phyloP scores from a whole-genome alignment of 2,113 vertebrate genomes.

The Orcinus orca region DNA sequence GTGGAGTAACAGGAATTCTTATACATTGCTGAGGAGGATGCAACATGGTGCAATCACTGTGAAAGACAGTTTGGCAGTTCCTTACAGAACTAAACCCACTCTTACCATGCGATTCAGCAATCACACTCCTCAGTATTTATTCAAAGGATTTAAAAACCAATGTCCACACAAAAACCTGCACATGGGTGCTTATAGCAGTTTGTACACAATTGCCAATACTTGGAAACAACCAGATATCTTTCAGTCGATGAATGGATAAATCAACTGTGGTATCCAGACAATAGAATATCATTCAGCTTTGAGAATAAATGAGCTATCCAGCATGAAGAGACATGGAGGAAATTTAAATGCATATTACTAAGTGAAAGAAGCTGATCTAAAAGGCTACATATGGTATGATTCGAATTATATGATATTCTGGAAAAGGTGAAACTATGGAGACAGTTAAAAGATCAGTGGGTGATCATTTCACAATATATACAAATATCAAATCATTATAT shows the following conservation, averaged over 20 bases:
- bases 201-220: background rate
- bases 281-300: background rate
- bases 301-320: background rate
- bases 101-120: background rate
- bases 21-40: background rate
- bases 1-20: background rate
- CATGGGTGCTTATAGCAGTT: background rate
- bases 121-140: background rate
- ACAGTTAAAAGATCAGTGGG: background rate
- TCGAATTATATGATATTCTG: background rate
- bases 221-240: background rate
- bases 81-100: background rate
- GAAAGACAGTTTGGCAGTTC: background rate
- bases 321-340: background rate
- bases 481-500: background rate
- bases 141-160: background rate
- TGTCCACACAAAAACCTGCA: background rate
- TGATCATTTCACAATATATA: background rate
- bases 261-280: background rate
- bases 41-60: background rate
- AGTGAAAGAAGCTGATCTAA: background rate
- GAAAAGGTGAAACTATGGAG: background rate
- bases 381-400: background rate
- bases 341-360: background rate
- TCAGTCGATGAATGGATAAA: background rate